Percentiles rank a stretch among this genome's conserved stretches.
Conservation (phyloP, 2,888 invertebrate genomes). For the Calameuta filiformis region DNA sequence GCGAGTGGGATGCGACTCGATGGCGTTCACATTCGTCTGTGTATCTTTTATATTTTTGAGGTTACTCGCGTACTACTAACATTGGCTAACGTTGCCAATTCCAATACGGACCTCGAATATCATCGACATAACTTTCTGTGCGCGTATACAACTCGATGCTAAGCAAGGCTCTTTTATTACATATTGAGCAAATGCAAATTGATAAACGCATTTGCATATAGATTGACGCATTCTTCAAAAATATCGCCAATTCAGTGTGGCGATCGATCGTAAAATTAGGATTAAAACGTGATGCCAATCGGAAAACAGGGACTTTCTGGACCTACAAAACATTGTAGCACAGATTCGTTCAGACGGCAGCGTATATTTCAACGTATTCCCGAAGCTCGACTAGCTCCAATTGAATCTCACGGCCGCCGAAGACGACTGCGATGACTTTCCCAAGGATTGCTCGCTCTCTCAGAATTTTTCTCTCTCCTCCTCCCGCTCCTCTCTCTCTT, state of each 20-base stretch:
- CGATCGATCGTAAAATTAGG: conserved; percentile 30
- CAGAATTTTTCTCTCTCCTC: too few relatives aligned
- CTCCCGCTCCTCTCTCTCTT: too few relatives aligned
- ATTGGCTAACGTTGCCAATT: background rate
- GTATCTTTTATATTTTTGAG: background rate
- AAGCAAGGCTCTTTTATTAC: conserved; percentile 30
- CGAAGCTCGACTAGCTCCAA: too few relatives aligned
- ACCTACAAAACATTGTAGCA: too few relatives aligned
- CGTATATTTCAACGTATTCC: too few relatives aligned
- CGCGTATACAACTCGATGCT: background rate
- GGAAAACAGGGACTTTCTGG: conserved; percentile 4
- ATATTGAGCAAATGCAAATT: conserved; percentile 42
- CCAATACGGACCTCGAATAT: too few relatives aligned
- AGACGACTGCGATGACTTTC: too few relatives aligned
- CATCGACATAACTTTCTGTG: too few relatives aligned
- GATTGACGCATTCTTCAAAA: conserved; percentile 34
- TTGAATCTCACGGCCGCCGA: too few relatives aligned
- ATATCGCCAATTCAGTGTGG: conserved; percentile 24
- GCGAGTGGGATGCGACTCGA: too few relatives aligned
- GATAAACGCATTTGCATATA: conserved; percentile 45
- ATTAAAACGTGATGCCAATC: conserved; percentile 26
- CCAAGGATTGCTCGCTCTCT: too few relatives aligned
- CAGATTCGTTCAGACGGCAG: too few relatives aligned
- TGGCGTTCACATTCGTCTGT: background rate
- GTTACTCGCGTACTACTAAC: background rate